Evolutionary conservation across 1,140 invertebrate species (phyloP).

Genomic region (Papilio machaon): DNA sequence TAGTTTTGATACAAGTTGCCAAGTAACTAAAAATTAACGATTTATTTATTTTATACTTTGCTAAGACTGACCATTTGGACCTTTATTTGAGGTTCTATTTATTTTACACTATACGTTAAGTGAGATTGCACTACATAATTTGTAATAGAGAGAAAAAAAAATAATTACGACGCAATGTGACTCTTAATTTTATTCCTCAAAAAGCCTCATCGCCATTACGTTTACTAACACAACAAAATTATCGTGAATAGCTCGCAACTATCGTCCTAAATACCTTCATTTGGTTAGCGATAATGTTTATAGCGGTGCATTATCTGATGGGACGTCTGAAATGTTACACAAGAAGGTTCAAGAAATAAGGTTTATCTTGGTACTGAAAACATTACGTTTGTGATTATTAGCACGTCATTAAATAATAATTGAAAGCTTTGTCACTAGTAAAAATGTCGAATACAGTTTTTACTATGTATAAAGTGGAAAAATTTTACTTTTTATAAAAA

Average conservation of each 20-base stretch:
- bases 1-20: too few relatives aligned
- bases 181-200: background rate
- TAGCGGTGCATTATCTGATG: background rate
- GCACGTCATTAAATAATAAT: background rate
- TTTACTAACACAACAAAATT: background rate
- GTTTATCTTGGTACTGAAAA: background rate
- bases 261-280: background rate
- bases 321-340: background rate
- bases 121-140: too few relatives aligned
- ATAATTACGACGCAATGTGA: too few relatives aligned
- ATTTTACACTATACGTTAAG: too few relatives aligned
- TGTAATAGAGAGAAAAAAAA: too few relatives aligned
- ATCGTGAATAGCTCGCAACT: background rate
- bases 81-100: too few relatives aligned
- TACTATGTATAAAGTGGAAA: background rate
- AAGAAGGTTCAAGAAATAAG: background rate
- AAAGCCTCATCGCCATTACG: background rate
- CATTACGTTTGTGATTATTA: background rate
- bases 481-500: background rate
- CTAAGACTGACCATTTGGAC: too few relatives aligned
- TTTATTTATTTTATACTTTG: too few relatives aligned
- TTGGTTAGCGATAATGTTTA: slow-evolving; percentile 1
- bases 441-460: too few relatives aligned
- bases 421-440: background rate
- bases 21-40: too few relatives aligned